Conservation (phyloP, 23 tunicate species). For the Styela clava region DNA sequence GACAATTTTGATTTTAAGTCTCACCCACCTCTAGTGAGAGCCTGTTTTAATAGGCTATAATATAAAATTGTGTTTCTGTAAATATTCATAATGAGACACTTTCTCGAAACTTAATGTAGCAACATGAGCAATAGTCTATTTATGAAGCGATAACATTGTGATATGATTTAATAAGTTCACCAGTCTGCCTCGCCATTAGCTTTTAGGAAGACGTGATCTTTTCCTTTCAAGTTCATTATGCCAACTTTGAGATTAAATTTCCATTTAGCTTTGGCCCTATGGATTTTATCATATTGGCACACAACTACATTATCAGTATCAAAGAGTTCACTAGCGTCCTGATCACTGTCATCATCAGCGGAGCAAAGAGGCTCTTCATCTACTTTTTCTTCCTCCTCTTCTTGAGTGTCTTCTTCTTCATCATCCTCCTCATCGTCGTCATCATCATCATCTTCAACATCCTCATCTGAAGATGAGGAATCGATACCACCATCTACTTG, state of each 20-base stretch:
- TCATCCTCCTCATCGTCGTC: conserved; percentile 88
- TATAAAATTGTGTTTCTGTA: too few relatives aligned
- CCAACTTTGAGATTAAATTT: conserved; percentile 92
- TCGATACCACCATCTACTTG: conserved; percentile 64
- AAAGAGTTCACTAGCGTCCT: conserved; percentile 80
- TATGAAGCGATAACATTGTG: too few relatives aligned
- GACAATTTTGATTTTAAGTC: too few relatives aligned
- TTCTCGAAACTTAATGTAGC: too few relatives aligned
- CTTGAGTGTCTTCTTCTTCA: conserved; percentile 40
- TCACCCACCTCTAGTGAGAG: too few relatives aligned
- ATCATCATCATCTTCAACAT: conserved; percentile 95
- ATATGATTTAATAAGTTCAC: too few relatives aligned
- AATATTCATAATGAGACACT: too few relatives aligned
- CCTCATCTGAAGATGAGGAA: conserved; percentile 59
- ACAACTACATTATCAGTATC: conserved; percentile 96
- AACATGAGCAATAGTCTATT: too few relatives aligned
- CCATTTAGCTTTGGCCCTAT: conserved; percentile 87
- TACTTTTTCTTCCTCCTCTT: conserved; percentile 11
- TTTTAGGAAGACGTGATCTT: conserved; percentile 94
- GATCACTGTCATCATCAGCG: conserved; percentile 73
- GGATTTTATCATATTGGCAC: conserved; percentile 99
- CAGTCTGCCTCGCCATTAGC: conserved; percentile 99
- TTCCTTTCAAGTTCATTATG: conserved; percentile 95
- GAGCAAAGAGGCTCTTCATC: conserved; percentile 62
- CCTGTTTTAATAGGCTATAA: too few relatives aligned